phyloP scores from a whole-genome alignment of 2,888 invertebrate genomes.

The Apantesis nais region DNA sequence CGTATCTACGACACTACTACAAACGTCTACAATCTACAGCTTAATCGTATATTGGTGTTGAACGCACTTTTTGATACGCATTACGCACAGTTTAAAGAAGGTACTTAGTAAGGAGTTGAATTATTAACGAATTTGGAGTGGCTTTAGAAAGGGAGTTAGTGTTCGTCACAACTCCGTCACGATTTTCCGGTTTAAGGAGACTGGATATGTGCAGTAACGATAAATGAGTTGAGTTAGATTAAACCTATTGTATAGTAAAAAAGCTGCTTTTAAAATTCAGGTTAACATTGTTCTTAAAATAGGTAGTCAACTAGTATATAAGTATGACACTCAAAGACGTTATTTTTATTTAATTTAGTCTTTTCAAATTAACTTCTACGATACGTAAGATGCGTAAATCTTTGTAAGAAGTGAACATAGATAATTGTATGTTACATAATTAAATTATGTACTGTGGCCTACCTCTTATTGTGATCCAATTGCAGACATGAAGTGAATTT shows the following conservation, averaged over 20 bases:
- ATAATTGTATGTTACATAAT: too few species aligned
- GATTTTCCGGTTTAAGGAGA: not conserved
- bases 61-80: slow-evolving; percentile 31
- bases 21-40: slow-evolving; percentile 17
- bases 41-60: slow-evolving; percentile 28
- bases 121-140: slow-evolving; percentile 37
- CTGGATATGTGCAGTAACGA: not conserved
- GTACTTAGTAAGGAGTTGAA: slow-evolving; percentile 35
- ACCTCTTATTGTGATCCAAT: too few species aligned
- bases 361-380: too few species aligned
- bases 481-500: too few species aligned
- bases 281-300: not conserved
- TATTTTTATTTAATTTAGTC: too few species aligned
- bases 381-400: too few species aligned
- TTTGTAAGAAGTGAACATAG: too few species aligned
- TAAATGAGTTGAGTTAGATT: not conserved
- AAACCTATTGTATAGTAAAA: too few species aligned
- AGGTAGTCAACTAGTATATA: not conserved
- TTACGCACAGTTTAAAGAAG: slow-evolving; percentile 23
- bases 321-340: too few species aligned
- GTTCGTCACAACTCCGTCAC: slow-evolving; percentile 11
- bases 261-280: not conserved
- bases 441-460: too few species aligned
- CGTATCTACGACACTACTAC: slow-evolving; percentile 20
- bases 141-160: slow-evolving; percentile 26